Conservation (phyloP, 2,797 vertebrate species). For the Corythornis leucogaster region DNA sequence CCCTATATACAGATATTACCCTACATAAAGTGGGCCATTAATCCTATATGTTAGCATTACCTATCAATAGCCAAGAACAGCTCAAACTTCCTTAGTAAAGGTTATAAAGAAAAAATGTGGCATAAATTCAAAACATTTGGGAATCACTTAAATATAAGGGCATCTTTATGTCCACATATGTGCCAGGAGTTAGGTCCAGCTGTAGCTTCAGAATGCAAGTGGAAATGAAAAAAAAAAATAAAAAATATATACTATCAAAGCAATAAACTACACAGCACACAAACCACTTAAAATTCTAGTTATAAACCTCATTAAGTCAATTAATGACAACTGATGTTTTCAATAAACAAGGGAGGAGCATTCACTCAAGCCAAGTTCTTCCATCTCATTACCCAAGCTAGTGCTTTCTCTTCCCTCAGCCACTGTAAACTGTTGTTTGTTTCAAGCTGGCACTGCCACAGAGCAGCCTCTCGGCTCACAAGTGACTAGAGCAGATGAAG, state of each 20-base stretch:
- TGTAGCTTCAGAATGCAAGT: background rate
- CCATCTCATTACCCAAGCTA: background rate
- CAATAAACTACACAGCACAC: background rate
- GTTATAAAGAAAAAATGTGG: background rate
- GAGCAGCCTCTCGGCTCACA: background rate
- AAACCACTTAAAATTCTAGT: background rate
- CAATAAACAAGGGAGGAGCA: background rate
- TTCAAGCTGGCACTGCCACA: background rate
- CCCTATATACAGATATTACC: background rate
- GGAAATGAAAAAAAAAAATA: background rate
- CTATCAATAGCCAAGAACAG: background rate
- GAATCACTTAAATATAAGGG: background rate
- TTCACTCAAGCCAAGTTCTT: constrained; percentile 14
- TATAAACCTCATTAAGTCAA: constrained; percentile 33
- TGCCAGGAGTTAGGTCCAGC: background rate
- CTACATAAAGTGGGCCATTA: background rate
- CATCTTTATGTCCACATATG: background rate
- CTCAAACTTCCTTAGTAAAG: background rate
- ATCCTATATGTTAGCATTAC: background rate
- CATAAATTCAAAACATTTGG: background rate
- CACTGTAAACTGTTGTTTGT: background rate
- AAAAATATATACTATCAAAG: background rate
- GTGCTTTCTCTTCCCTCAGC: background rate
- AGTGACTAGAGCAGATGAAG: background rate
- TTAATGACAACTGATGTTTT: constrained; percentile 20